phyloP scores from a whole-genome alignment of 2,888 invertebrate genomes.

The Agelastica alni region DNA sequence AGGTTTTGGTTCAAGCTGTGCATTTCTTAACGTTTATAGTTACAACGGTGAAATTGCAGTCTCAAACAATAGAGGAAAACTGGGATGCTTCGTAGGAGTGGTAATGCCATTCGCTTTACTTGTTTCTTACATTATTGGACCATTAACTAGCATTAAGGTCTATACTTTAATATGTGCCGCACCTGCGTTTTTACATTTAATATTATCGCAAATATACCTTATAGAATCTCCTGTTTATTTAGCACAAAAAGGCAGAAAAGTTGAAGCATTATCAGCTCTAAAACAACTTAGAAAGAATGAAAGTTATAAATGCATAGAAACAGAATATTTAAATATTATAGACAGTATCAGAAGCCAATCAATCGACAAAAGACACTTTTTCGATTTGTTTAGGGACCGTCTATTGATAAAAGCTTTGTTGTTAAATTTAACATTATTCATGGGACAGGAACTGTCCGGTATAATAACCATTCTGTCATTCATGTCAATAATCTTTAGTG shows the following conservation, averaged over 20 bases:
- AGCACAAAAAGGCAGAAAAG: background rate
- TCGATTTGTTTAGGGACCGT: background rate
- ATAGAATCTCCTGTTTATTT: conserved; percentile 3
- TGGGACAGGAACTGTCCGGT: conserved; percentile 71
- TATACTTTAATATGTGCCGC: background rate
- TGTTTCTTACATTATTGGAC: background rate
- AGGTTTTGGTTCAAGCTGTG: background rate
- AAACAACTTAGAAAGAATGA: background rate
- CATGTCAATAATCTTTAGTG: conserved; percentile 69
- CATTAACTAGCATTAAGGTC: background rate
- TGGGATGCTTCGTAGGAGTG: background rate
- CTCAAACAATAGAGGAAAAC: background rate
- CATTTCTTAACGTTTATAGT: background rate
- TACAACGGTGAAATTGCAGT: background rate
- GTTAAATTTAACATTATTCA: background rate
- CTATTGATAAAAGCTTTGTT: background rate
- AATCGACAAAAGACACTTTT: background rate
- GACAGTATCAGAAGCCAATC: background rate
- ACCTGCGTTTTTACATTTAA: background rate
- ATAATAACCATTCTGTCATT: conserved; percentile 79
- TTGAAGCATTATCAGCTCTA: background rate
- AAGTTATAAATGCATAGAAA: background rate
- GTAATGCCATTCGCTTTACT: background rate
- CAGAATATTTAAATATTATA: background rate
- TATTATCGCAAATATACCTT: background rate